A percentile compares a stretch with the other conserved stretches of the same genome.
Evolutionary conservation across 2,113 vertebrate species (phyloP).

Genomic region (Phoenicopterus ruber): DNA sequence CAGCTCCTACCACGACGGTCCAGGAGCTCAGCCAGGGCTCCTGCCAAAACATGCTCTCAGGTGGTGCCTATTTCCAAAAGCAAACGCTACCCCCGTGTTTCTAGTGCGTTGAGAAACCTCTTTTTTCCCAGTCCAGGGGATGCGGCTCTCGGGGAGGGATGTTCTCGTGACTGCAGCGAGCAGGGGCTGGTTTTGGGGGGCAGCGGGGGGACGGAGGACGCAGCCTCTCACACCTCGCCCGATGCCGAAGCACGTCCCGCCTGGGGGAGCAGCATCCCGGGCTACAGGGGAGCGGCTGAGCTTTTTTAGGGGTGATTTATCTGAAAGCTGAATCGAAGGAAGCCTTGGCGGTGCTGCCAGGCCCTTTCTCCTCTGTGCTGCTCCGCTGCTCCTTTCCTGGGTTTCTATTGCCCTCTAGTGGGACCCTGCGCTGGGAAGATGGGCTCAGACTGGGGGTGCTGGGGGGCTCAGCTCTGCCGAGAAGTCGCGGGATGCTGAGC

Average conservation of each 20-base stretch:
- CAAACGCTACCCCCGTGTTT: rapidly evolving
- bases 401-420: conserved; percentile 63
- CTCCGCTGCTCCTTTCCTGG: background rate
- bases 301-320: background rate
- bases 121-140: too few species aligned
- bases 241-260: rapidly evolving
- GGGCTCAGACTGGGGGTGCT: background rate
- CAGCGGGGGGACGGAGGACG: too few species aligned
- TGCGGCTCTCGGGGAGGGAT: rapidly evolving
- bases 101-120: background rate
- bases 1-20: rapidly evolving
- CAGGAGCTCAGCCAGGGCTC: background rate
- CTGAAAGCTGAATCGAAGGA: rapidly evolving
- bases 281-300: background rate
- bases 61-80: background rate
- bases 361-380: background rate
- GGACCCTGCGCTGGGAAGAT: background rate
- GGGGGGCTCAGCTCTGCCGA: background rate
- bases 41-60: background rate
- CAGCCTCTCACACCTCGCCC: background rate
- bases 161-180: rapidly evolving
- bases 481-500: background rate
- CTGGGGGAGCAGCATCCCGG: rapidly evolving
- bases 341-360: background rate
- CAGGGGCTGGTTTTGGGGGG: background rate